Evolutionary conservation across 2,113 vertebrate species (phyloP).

Genomic region (Circaetus cinerascens): DNA sequence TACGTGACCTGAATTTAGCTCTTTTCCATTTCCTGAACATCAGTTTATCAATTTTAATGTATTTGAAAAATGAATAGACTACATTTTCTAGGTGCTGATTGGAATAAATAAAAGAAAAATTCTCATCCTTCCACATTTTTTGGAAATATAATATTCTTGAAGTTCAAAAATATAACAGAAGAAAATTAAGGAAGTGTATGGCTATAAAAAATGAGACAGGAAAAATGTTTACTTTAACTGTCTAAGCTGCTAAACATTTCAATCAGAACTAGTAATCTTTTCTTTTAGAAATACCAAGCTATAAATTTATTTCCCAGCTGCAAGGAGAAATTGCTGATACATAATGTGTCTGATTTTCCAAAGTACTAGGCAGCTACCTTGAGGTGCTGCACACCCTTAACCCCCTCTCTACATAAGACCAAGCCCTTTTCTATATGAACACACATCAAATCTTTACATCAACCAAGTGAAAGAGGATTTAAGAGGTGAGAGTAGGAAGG

Average conservation of each 20-base stretch:
- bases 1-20: not conserved
- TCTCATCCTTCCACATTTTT: not conserved
- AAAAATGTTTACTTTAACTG: constrained; percentile 1
- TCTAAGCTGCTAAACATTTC: not conserved
- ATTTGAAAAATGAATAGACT: not conserved
- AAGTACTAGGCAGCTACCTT: not conserved
- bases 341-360: not conserved
- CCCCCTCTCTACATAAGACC: not conserved
- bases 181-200: not conserved
- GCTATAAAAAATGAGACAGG: not conserved
- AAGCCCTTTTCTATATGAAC: not conserved
- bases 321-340: constrained; percentile 25
- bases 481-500: not conserved
- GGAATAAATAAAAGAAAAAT: not conserved
- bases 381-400: not conserved
- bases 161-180: not conserved
- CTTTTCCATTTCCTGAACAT: not conserved
- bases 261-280: constrained; percentile 17
- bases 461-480: not conserved
- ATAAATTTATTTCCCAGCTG: constrained; percentile 34
- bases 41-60: not conserved
- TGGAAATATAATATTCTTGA: not conserved
- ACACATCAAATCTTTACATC: not conserved
- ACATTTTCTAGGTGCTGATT: not conserved
- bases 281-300: constrained; percentile 21